Percentiles rank a stretch among this genome's conserved stretches.
Conservation (phyloP, 2,797 vertebrate genomes). For the Eidolon dupreanum region DNA sequence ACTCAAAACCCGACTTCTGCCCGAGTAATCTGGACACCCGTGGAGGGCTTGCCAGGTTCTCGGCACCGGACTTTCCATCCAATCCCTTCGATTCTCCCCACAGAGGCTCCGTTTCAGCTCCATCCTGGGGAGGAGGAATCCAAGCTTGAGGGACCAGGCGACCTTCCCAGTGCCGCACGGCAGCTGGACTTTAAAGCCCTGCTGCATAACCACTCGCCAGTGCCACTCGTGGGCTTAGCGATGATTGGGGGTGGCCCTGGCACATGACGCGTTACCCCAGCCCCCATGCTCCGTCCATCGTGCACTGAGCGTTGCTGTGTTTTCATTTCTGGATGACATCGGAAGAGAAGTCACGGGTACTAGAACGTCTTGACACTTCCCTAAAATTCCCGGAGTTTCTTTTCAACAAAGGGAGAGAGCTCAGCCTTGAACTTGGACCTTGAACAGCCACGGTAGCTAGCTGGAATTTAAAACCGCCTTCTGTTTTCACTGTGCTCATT, state of each 20-base stretch:
- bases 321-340: not conserved
- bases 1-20: not conserved
- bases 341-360: not conserved
- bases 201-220: not conserved
- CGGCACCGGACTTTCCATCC: not conserved
- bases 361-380: not conserved
- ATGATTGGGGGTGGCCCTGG: not conserved
- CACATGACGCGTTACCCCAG: fast-evolving
- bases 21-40: fast-evolving
- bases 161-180: fast-evolving
- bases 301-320: fast-evolving
- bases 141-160: not conserved
- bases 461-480: not conserved
- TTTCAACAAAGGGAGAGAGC: not conserved
- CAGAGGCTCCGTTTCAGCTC: not conserved
- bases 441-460: not conserved
- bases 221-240: not conserved
- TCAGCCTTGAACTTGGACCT: not conserved
- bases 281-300: fast-evolving
- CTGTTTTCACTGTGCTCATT: not conserved
- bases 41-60: not conserved
- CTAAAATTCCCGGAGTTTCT: not conserved
- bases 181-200: not conserved
- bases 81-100: not conserved
- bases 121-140: not conserved